phyloP scores from a whole-genome alignment of 2,113 vertebrate genomes.

The Centropristis striata region DNA sequence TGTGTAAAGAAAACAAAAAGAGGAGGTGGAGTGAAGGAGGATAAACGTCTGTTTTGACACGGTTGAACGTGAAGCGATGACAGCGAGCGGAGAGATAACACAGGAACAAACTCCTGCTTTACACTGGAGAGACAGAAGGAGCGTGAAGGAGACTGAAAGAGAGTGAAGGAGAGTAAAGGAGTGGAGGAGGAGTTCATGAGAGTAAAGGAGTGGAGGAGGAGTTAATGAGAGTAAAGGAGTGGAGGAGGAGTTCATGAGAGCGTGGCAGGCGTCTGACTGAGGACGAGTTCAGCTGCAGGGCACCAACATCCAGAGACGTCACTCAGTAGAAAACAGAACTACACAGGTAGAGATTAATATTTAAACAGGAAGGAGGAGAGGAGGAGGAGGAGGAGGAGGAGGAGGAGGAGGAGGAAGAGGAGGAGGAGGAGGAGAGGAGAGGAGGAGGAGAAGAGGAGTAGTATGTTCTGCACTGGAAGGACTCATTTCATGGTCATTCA shows the following conservation, averaged over 20 bases:
- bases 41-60: conserved; percentile 54
- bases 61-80: conserved; percentile 29
- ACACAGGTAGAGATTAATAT: conserved; percentile 2
- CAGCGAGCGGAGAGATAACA: conserved; percentile 43
- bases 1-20: conserved; percentile 1
- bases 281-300: conserved; percentile 46
- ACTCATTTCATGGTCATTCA: too few species aligned
- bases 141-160: too few species aligned
- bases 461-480: too few species aligned
- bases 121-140: conserved; percentile 32
- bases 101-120: conserved; percentile 14
- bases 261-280: not conserved
- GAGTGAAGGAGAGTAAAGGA: too few species aligned
- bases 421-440: too few species aligned
- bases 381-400: not conserved
- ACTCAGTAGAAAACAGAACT: conserved; percentile 35
- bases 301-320: not conserved
- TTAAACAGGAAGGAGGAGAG: not conserved
- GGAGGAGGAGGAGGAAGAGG: too few species aligned
- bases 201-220: conserved; percentile 10
- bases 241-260: conserved; percentile 34
- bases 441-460: too few species aligned
- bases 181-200: too few species aligned
- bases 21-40: not conserved
- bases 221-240: conserved; percentile 42